These are phyloP conservation scores for Zelostemma sp. DNA, from an alignment of 1,140 invertebrate genomes.

Conservation along the genomic window DNA sequence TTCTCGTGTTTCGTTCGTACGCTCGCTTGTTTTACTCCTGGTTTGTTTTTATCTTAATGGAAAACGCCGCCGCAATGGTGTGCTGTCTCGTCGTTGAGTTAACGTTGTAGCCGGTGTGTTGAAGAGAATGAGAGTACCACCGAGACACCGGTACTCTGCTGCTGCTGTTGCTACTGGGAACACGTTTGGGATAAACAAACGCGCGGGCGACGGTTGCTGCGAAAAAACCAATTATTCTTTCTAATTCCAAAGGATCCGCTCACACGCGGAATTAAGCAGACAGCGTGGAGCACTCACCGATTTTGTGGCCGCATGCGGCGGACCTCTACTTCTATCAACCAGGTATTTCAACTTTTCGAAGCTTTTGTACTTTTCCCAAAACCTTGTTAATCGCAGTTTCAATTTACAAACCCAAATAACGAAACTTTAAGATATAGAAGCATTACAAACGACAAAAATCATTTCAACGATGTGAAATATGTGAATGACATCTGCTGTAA, in stretches of 20 bases:
- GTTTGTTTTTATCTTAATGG: not conserved
- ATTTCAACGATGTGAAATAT: too few species aligned
- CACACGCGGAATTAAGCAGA: conserved; percentile 61
- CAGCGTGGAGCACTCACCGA: conserved; percentile 68
- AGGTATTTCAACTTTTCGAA: conserved; percentile 53
- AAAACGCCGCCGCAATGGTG: not conserved
- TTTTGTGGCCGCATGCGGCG: conserved; percentile 66
- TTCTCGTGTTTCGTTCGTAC: not conserved
- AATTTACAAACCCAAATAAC: too few species aligned
- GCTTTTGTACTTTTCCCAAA: too few species aligned
- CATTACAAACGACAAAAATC: too few species aligned
- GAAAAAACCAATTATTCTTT: conserved; percentile 16
- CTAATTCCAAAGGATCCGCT: conserved; percentile 53
- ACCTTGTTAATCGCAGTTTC: too few species aligned
- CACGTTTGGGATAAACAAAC: not conserved
- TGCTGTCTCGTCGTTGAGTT: not conserved
- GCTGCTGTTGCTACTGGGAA: too few species aligned
- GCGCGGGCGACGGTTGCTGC: not conserved
- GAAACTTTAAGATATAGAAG: too few species aligned
- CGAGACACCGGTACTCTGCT: not conserved
- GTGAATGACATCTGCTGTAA: too few species aligned
- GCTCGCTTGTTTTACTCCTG: not conserved
- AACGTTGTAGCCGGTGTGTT: not conserved
- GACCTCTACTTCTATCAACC: conserved; percentile 65
- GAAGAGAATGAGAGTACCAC: not conserved